These are phyloP conservation scores for Phylloscopus collybita DNA, from an alignment of 2,797 vertebrate species.

Conservation along the genomic window DNA sequence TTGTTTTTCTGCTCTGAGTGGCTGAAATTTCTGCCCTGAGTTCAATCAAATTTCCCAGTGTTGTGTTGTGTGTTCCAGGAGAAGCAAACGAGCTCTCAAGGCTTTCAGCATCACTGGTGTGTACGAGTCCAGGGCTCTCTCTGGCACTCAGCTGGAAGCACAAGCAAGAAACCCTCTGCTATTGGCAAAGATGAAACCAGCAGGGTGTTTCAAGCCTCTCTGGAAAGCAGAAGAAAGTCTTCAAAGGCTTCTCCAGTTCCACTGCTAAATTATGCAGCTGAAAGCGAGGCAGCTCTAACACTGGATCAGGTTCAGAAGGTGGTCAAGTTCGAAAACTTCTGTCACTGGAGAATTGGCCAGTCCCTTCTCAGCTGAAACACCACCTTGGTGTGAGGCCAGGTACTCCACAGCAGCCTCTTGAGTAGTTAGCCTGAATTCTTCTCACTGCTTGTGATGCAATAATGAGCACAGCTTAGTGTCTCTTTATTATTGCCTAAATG, in stretches of 20 bases:
- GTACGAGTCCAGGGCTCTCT: rapidly evolving
- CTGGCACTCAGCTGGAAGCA: not conserved
- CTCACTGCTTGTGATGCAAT: not conserved
- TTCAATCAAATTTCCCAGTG: not conserved
- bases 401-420: not conserved
- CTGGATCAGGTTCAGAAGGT: not conserved
- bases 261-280: slow-evolving; percentile 15
- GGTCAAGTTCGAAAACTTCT: not conserved
- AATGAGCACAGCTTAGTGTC: not conserved
- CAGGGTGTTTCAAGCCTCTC: not conserved
- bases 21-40: not conserved
- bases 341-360: not conserved
- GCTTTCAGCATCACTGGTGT: not conserved
- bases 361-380: not conserved
- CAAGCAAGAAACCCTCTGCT: not conserved
- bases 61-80: not conserved
- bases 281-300: not conserved
- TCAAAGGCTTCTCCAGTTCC: not conserved
- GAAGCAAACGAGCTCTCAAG: not conserved
- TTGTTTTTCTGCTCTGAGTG: not conserved
- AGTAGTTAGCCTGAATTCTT: not conserved
- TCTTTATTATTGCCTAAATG: not conserved
- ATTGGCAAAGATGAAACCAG: not conserved
- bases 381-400: not conserved
- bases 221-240: not conserved